A percentile compares a stretch with the other conserved stretches of the same genome.
Conservation (phyloP, 2,113 vertebrate species). For the Zapornia atra region DNA sequence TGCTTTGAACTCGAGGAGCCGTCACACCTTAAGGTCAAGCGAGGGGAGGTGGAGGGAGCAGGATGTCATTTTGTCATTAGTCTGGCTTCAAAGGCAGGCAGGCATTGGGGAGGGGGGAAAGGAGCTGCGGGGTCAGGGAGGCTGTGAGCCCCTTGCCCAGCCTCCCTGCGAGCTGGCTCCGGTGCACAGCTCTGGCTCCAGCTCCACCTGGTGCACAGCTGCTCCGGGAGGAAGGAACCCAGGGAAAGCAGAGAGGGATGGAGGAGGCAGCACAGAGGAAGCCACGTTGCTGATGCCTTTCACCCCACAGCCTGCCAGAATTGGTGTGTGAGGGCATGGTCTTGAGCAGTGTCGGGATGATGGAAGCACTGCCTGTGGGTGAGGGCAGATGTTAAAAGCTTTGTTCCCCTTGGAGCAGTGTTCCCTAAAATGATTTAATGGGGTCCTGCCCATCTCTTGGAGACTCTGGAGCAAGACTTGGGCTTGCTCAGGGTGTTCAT, state of each 20-base stretch:
- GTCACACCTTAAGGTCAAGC: constrained; percentile 62
- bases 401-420: background rate
- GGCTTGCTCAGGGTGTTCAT: background rate
- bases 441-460: background rate
- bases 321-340: rapidly evolving
- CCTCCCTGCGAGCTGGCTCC: background rate
- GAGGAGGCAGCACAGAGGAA: background rate
- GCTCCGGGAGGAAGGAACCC: background rate
- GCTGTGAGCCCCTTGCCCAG: background rate
- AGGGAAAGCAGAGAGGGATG: background rate
- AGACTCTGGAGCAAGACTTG: background rate
- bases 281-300: rapidly evolving
- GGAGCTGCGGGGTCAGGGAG: background rate
- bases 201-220: constrained; percentile 46
- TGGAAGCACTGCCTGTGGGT: background rate
- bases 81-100: constrained; percentile 51
- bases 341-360: background rate
- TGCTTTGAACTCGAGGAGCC: constrained; percentile 50
- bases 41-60: constrained; percentile 1
- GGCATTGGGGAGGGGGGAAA: background rate
- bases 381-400: background rate
- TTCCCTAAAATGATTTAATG: background rate
- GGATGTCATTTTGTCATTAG: constrained; percentile 67
- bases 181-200: too few relatives aligned
- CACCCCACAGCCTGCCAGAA: background rate